Evolutionary conservation across 1,140 invertebrate genomes (phyloP).

Genomic region (Cyrtorhinus lividipennis): DNA sequence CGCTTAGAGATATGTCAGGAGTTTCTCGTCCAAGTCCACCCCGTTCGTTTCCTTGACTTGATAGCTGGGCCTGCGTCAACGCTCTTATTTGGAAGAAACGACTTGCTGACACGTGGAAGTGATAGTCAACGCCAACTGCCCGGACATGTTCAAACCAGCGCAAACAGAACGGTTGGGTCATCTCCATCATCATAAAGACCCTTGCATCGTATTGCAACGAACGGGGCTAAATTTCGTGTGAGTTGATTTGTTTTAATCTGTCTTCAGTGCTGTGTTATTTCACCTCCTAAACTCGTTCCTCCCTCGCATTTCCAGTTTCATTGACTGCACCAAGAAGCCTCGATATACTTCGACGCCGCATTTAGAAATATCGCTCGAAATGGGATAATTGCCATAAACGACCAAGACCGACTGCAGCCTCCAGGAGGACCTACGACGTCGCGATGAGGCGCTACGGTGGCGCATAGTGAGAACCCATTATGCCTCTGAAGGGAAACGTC

Average conservation of each 20-base stretch:
- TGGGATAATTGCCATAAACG: slow-evolving; percentile 13
- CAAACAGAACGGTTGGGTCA: not conserved
- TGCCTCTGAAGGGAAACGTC: slow-evolving; percentile 15
- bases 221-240: slow-evolving; percentile 20
- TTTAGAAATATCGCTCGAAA: slow-evolving; percentile 17
- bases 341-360: slow-evolving; percentile 16
- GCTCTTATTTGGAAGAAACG: slow-evolving; percentile 16
- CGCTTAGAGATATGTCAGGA: slow-evolving; percentile 8
- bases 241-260: not conserved
- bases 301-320: slow-evolving; percentile 9
- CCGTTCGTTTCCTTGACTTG: slow-evolving; percentile 15
- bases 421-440: slow-evolving; percentile 4
- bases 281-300: not conserved
- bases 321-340: slow-evolving; percentile 15
- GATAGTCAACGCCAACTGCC: not conserved
- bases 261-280: not conserved
- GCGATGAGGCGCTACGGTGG: slow-evolving; percentile 15
- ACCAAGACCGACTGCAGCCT: slow-evolving; percentile 16
- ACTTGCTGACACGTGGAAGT: slow-evolving; percentile 15
- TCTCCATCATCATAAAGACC: slow-evolving; percentile 11
- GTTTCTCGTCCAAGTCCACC: not conserved
- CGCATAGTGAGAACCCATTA: slow-evolving; percentile 12
- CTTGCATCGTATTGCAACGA: slow-evolving; percentile 15
- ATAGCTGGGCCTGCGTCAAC: not conserved
- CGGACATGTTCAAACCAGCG: slow-evolving; percentile 8